Evolutionary conservation across 2,888 invertebrate genomes (phyloP), one percentile per base, ranked within the genome.

Genomic region (Conus canariensis): DNA sequence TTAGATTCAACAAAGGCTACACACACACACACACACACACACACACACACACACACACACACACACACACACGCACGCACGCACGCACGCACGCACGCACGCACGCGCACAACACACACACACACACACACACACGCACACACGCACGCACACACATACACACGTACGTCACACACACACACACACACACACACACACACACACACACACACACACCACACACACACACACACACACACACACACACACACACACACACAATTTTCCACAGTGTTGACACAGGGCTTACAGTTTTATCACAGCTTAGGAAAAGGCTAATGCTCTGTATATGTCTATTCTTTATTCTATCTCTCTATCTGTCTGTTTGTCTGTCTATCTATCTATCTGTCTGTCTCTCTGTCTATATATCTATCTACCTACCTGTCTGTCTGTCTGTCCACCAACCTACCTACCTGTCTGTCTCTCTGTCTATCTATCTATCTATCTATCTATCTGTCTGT

Each of bases 181-280:
- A 16, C 60, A 64, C 60, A 16, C 60, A 64, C 60, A 64, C 60
- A 64, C 60, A 64, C 60, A 64, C 60, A 64, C 74, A 74, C 74
- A n/a, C 74, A 74, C 74, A n/a, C 74, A 74, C 74, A 22, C 74
- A 74, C 74, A n/a, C 74, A 74, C n/a, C 25, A n/a, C 4, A n/a
- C 25, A n/a, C 74, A n/a, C 25, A n/a, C 74, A 6, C 6, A 7
- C n/a, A n/a, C n/a, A n/a, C n/a, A 25, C 74, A 74, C 22, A n/a
- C 74, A 74, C 74, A 74, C 74, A 74, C 74, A 74, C 25, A 74
- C 74, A 74, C 74, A 74, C 74, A 25, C 74, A 74, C 74, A 25
- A n/a, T 4, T 45, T 45, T 45, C 45, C 45, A 45, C 45, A 45
- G 45, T 45, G 45, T 45, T 45, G 45, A 45, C 45, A 45, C 45